phyloP scores from a whole-genome alignment of 2,888 invertebrate species.

The Chironomus tentans region DNA sequence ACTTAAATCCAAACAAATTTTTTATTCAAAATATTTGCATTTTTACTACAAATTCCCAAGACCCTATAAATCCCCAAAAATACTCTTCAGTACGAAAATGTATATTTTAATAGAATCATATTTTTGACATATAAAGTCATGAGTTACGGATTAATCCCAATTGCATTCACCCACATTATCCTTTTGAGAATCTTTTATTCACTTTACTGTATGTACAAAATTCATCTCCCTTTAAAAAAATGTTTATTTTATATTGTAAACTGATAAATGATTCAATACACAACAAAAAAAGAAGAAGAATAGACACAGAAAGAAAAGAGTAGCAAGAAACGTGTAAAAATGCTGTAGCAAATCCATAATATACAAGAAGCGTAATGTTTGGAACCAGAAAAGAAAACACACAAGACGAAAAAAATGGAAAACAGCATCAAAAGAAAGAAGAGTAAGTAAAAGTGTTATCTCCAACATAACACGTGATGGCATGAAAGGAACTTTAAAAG shows the following conservation, averaged over 20 bases:
- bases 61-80: too few relatives aligned
- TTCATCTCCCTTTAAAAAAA: background rate
- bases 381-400: background rate
- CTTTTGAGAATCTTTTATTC: background rate
- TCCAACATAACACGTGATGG: constrained; percentile 17
- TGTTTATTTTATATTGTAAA: constrained; percentile 12
- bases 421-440: background rate
- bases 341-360: too few relatives aligned
- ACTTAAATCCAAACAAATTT: too few relatives aligned
- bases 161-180: background rate
- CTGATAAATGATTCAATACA: constrained; percentile 21
- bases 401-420: background rate
- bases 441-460: constrained; percentile 14
- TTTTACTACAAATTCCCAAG: too few relatives aligned
- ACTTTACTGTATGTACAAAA: background rate
- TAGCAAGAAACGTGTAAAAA: too few relatives aligned
- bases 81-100: too few relatives aligned
- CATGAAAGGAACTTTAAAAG: constrained; percentile 4
- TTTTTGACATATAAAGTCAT: too few relatives aligned
- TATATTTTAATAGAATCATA: too few relatives aligned
- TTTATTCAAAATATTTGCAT: too few relatives aligned
- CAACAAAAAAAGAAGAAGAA: background rate
- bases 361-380: too few relatives aligned
- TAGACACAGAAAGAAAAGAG: background rate
- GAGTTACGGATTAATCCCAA: background rate